Evolutionary conservation across 2,797 vertebrate genomes (phyloP), one percentile per base, ranked within the genome.

Genomic region (Sebastes iracundus): DNA sequence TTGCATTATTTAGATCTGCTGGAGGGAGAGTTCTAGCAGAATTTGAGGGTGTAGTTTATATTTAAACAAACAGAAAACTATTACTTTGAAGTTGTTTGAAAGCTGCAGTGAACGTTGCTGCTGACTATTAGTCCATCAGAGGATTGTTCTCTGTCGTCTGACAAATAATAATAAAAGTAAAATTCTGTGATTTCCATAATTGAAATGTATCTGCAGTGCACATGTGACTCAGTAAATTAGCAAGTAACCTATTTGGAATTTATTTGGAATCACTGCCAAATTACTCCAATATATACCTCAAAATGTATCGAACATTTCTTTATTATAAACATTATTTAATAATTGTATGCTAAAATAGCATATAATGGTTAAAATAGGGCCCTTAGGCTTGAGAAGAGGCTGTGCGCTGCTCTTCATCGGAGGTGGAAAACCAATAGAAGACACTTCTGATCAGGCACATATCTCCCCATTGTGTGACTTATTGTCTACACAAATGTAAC

Each of bases 161-260:
- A 69, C 52, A 66, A 75, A 81, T 53, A 38, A 53, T 46, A 46
- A 46, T 46, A 55, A 32, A 42, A 66, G 12, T 16, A n/a, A 72
- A 81, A 42, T 14, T 79, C 13, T 71, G 33, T 58, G 23, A 67
- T 63, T 77, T 75, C 28, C 61, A 64, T 65, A 46, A 82, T 30
- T 77, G 18, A 68, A 87, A 72, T 62, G 1, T 53, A 52, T 53
- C 63, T 71, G 46, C 30, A 46, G 28, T 18, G 30, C 20, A 68
- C 68, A 55, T 62, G 53, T 42, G 27, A 55, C 55, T 16, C 13
- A 28, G 35, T 38, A 0, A 42, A 46, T 46, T 46, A 4, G 42
- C 42, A 18, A 46, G 42, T 4, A 46, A 46, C 42, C 42, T 46
- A 0, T 18, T 46, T 46, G 42, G 0, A 20, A 20, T 46, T 4